phyloP scores from a whole-genome alignment of 64 coral and sea anemone genomes.

The Pocillopora damicornis region DNA sequence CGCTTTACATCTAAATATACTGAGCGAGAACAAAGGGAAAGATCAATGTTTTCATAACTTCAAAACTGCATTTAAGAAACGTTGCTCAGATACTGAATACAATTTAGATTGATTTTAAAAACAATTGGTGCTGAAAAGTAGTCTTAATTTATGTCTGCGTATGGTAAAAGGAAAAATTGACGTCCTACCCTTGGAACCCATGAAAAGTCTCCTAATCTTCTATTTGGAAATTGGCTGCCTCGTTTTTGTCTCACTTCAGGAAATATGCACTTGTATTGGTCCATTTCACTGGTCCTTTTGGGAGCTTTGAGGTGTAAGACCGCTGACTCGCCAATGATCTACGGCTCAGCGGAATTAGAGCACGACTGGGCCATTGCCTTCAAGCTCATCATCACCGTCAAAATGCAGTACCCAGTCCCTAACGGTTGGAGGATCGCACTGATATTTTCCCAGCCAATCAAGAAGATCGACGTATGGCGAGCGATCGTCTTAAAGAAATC shows the following conservation, averaged over 20 bases:
- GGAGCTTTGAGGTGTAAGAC: neutral
- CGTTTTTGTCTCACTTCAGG: neutral
- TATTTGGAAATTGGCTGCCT: neutral
- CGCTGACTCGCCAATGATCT: neutral
- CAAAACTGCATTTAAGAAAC: too few relatives aligned
- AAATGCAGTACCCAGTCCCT: slow-evolving; percentile 3
- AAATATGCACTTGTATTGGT: slow-evolving; percentile 6
- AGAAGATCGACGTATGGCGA: slow-evolving; percentile 16
- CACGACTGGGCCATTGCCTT: slow-evolving; percentile 35
- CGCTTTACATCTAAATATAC: too few relatives aligned
- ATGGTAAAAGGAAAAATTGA: too few relatives aligned
- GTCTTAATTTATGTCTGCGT: too few relatives aligned
- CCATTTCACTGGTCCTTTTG: neutral
- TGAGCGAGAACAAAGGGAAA: too few relatives aligned
- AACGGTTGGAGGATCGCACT: slow-evolving; percentile 6
- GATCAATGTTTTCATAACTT: too few relatives aligned
- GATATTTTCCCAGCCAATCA: slow-evolving; percentile 13
- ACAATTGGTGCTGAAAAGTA: too few relatives aligned
- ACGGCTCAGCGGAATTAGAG: neutral
- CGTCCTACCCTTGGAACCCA: too few relatives aligned
- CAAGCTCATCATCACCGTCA: slow-evolving; percentile 4
- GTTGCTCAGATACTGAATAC: too few relatives aligned
- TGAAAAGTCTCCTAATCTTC: too few relatives aligned
- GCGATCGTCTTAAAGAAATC: neutral
- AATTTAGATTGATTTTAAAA: too few relatives aligned